A percentile compares a stretch with the other conserved stretches of the same genome.
Conservation (phyloP, 2,113 vertebrate species). For the Pelobates fuscus region DNA sequence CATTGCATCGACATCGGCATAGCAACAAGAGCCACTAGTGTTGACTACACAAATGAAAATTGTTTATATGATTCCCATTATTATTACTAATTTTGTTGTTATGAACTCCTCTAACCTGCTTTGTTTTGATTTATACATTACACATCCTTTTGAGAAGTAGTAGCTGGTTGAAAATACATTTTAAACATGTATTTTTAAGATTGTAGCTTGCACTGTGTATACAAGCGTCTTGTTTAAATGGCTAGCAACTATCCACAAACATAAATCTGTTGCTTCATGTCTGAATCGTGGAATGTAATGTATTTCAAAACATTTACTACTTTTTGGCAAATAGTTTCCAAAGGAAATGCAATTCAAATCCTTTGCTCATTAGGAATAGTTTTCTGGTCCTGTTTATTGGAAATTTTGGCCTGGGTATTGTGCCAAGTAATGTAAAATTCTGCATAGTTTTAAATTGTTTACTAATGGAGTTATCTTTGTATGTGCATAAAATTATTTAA, state of each 20-base stretch:
- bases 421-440: constrained; percentile 6
- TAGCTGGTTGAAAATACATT: constrained; percentile 28
- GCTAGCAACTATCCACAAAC: constrained; percentile 37
- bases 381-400: constrained; percentile 8
- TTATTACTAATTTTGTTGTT: no score
- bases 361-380: constrained; percentile 4
- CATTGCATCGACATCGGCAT: no score
- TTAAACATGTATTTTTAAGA: constrained; percentile 14
- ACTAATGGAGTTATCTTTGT: constrained; percentile 18
- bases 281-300: constrained; percentile 25
- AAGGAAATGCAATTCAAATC: constrained; percentile 25
- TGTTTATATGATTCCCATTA: no score
- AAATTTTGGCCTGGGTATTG: constrained; percentile 17
- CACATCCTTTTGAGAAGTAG: not conserved
- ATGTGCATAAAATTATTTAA: not conserved
- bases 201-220: constrained; percentile 25
- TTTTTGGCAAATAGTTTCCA: constrained; percentile 26
- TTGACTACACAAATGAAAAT: no score
- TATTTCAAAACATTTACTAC: constrained; percentile 43
- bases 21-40: no score
- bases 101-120: no score
- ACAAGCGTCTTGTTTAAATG: constrained; percentile 26
- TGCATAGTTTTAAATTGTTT: constrained; percentile 5
- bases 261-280: constrained; percentile 41
- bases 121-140: not conserved